Evolutionary conservation across 2,113 vertebrate genomes (phyloP).

Genomic region (Acrocephalus kingi): DNA sequence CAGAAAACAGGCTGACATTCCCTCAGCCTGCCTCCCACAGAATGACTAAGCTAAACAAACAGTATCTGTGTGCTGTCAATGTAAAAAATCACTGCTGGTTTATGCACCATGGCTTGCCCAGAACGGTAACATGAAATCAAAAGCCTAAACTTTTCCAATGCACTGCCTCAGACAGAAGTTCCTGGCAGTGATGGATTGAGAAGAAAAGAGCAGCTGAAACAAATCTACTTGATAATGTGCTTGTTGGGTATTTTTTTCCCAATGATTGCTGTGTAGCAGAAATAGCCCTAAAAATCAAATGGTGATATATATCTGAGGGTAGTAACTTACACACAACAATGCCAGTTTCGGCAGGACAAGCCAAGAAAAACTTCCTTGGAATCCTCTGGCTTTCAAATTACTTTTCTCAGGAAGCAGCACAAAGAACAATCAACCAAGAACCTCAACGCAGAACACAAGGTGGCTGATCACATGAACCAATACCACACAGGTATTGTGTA

Average conservation of each 20-base stretch:
- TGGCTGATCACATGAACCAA: accelerated
- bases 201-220: neutral
- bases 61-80: neutral
- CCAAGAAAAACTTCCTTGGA: neutral
- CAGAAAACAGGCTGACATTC: neutral
- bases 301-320: neutral
- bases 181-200: neutral
- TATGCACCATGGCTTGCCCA: neutral
- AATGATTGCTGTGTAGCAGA: neutral
- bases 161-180: neutral
- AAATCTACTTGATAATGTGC: neutral
- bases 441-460: neutral
- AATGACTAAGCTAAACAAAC: constrained; percentile 19
- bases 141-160: neutral
- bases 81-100: neutral
- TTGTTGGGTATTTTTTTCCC: neutral
- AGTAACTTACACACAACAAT: neutral
- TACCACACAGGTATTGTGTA: accelerated
- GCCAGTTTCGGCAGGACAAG: neutral
- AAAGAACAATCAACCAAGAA: neutral
- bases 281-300: neutral
- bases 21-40: neutral
- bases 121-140: neutral
- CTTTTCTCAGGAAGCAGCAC: neutral
- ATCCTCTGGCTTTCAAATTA: neutral